Evolutionary conservation across 2,888 invertebrate species (phyloP).

Genomic region (Scotopteryx bipunctaria): DNA sequence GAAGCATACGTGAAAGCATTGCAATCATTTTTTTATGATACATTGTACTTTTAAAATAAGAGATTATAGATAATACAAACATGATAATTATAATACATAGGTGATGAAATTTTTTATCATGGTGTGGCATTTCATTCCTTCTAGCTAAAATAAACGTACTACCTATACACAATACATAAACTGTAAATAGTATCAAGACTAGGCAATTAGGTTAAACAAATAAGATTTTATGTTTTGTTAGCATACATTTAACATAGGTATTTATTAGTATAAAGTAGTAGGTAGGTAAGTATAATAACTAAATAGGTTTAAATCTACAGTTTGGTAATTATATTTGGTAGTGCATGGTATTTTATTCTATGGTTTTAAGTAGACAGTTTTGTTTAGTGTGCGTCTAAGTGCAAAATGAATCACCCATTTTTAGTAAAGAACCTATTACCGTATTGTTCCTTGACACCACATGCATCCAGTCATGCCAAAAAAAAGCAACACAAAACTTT

Average conservation of each 20-base stretch:
- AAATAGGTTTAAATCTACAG: constrained; percentile 7
- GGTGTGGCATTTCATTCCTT: constrained; percentile 7
- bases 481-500: constrained; percentile 79
- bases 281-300: not conserved
- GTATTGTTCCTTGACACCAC: constrained; percentile 45
- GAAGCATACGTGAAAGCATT: constrained; percentile 24
- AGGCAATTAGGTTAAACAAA: constrained; percentile 1
- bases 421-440: constrained; percentile 27
- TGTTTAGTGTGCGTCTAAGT: constrained; percentile 35
- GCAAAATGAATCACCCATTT: constrained; percentile 28
- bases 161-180: constrained; percentile 1
- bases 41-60: not conserved
- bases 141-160: not conserved
- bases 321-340: constrained; percentile 31
- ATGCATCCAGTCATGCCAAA: constrained; percentile 68
- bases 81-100: not conserved
- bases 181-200: not conserved
- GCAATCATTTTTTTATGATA: not conserved
- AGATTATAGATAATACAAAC: not conserved
- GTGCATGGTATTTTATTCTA: constrained; percentile 73
- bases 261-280: too few species aligned
- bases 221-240: constrained; percentile 10
- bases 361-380: constrained; percentile 24
- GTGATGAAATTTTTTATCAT: constrained; percentile 3
- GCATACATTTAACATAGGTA: constrained; percentile 17